These are phyloP conservation scores for Selenia dentaria DNA, from an alignment of 2,888 invertebrate genomes.

Conservation along the genomic window DNA sequence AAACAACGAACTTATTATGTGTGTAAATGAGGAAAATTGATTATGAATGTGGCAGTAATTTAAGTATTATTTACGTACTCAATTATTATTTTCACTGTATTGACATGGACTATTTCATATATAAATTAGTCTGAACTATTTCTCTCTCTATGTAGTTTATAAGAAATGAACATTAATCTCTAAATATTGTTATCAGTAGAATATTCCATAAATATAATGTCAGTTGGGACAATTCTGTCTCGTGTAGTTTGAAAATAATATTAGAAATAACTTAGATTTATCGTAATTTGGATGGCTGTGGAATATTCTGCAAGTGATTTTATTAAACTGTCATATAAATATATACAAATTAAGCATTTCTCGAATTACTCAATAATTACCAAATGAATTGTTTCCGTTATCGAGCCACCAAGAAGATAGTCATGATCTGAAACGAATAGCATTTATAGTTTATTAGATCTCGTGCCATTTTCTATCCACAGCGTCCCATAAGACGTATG, in stretches of 20 bases:
- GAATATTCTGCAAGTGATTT: constrained; percentile 16
- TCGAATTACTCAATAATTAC: not conserved
- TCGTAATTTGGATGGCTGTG: constrained; percentile 17
- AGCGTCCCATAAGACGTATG: no score
- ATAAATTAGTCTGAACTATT: constrained; percentile 31
- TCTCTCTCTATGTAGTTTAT: constrained; percentile 43
- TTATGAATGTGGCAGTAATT: constrained; percentile 35
- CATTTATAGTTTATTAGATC: constrained; percentile 11
- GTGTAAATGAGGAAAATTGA: constrained; percentile 1
- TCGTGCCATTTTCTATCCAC: constrained; percentile 11
- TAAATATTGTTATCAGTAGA: constrained; percentile 19
- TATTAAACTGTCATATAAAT: not conserved
- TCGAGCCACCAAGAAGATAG: no score
- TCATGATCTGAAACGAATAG: constrained; percentile 14
- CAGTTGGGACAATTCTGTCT: constrained; percentile 10
- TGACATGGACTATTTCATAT: constrained; percentile 25
- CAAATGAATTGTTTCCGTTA: no score
- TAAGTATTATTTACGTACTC: constrained; percentile 47
- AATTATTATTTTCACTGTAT: constrained; percentile 41
- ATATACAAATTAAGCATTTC: not conserved
- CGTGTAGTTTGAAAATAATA: no score
- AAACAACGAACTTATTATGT: constrained; percentile 13
- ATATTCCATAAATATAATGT: constrained; percentile 14
- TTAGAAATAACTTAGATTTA: constrained; percentile 7
- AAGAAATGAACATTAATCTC: constrained; percentile 18